Evolutionary conservation across 2,797 vertebrate genomes (phyloP), one percentile per base, ranked within the genome.

Genomic region (Psittacula echo): DNA sequence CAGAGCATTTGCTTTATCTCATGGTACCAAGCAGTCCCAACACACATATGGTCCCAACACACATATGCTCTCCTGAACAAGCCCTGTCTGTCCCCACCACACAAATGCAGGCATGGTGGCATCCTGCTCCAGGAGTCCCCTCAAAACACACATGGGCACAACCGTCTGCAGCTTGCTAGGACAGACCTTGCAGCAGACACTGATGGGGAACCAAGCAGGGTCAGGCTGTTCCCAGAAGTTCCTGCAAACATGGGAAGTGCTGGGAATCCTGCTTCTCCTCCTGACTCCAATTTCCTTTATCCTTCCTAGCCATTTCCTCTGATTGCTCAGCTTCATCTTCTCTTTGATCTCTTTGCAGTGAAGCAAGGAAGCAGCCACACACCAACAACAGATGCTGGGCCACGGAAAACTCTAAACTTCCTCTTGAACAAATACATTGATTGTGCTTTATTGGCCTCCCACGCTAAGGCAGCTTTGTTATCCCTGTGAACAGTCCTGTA

Each of bases 191-290:
- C 66, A 71, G 56, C 79, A 70, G 26, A 71, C 41, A 44, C 51
- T 1, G 0, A 20, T 4, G 12, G 50, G 34, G 22, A 86, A 61
- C 10, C n/a, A 71, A 0, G 0, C 10, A 22, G 42, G 7, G 10
- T n/a, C 72, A 85, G 62, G 44, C 48, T 67, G 12, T 16, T 85
- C 20, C 41, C 34, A 72, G 48, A 72, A 90, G 71, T 32, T 45
- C 58, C 48, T 1, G 2, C 32, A 86, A 85, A 88, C 4, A 1
- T 3, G 5, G 41, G 44, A 62, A 75, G 51, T 45, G 13, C 64
- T 72, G 48, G 29, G 44, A 67, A 93, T 30, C 15, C 53, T 44
- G 16, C 44, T 76, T 54, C 44, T 75, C 44, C 34, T 64, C 24
- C n/a, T 14, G n/a, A 20, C 29, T 17, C 58, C 75, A 32, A 21